Base-by-base conservation (phyloP, 1,140 invertebrate species). In the Macrotrachela quadricornifera region DNA sequence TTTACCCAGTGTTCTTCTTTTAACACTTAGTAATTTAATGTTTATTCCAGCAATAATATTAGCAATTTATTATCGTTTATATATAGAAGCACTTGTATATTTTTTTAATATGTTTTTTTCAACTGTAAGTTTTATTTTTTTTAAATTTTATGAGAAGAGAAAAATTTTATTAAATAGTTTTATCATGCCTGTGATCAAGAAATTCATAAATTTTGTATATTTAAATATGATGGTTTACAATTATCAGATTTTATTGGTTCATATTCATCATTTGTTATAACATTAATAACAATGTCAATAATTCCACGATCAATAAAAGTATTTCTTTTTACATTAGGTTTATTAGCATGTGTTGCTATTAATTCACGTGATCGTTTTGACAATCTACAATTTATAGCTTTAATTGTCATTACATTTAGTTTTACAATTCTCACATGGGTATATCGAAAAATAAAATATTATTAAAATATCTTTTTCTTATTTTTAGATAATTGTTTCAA, bases 161-260 rank as follows among this genome's bases (percentile, higher is more conserved):
- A 30, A 30, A 30, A 30, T 30, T 30, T 30, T 8, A 8, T 30
- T 8, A 8, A 30, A 30, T 58, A 74, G 72, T 83, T 91, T 62
- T 77, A 77, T 61, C 76, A 78, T 65, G 76, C 76, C 8, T 78
- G 76, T 67, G 76, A 78, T 59, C 71, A 77, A 57, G 60, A 71
- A 57, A 51, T 62, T 50, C 59, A 62, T 62, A 55, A 68, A 61
- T 69, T 67, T 49, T 75, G 74, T 59, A 61, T 75, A 30, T 61
- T 73, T 54, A 58, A 65, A 13, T 71, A 72, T 49, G 64, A 63
- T 50, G 79, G 87, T 0, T 69, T 91, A 13, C 84, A 87, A 62
- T 90, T 85, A 64, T 82, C 82, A 48, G 86, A 92, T 64, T 91
- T 90, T 62, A 86, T 82, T 65, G 83, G 81, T 54, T 84, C 83